Percentiles rank a stretch among this genome's conserved stretches.
Evolutionary conservation across 2,888 invertebrate species (phyloP).

Genomic region (Noctua janthina): DNA sequence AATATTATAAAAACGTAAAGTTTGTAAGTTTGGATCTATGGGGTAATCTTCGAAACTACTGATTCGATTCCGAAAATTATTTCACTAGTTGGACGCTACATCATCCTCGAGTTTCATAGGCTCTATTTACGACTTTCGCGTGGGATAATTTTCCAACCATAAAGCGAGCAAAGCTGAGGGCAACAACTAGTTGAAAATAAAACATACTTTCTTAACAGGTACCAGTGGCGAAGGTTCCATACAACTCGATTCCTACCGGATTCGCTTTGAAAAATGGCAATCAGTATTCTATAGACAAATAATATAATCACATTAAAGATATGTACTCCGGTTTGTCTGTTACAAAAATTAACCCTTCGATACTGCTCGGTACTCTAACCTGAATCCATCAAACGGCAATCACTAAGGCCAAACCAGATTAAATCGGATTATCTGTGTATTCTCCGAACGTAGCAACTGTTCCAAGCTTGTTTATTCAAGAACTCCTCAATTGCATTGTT

Average conservation of each 20-base stretch:
- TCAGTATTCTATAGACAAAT: no score
- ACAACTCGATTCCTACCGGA: no score
- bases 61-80: background rate
- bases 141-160: background rate
- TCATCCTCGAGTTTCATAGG: background rate
- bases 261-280: no score
- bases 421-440: conserved; percentile 26
- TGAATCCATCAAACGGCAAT: conserved; percentile 22
- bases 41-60: background rate
- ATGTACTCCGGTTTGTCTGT: no score
- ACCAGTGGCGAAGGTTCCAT: no score
- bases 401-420: conserved; percentile 4
- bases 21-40: background rate
- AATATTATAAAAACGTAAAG: no score
- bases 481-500: conserved; percentile 50
- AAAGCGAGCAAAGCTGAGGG: background rate
- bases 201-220: background rate
- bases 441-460: conserved; percentile 29
- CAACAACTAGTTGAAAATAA: background rate
- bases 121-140: background rate
- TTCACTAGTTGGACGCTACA: background rate
- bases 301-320: no score
- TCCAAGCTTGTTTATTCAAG: conserved; percentile 33
- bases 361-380: background rate
- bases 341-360: no score